These are phyloP conservation scores for Alaudala cheleensis DNA, from an alignment of 2,113 vertebrate species.

Conservation along the genomic window DNA sequence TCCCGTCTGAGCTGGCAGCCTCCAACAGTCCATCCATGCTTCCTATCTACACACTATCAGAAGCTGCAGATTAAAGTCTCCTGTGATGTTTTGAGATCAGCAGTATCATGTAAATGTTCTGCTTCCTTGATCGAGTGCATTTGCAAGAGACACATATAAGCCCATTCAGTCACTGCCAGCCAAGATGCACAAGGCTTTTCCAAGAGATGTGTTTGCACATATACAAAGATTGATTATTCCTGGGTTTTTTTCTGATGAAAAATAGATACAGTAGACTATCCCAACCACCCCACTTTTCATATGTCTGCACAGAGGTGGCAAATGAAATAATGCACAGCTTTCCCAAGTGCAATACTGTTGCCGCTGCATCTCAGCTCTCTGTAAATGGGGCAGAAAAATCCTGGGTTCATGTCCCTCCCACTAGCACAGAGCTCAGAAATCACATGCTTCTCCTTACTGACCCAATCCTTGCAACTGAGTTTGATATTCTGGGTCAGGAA, in stretches of 20 bases:
- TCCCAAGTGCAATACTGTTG: background rate
- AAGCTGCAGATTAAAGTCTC: background rate
- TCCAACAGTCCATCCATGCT: background rate
- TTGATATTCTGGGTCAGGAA: background rate
- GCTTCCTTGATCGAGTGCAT: background rate
- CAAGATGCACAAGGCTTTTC: rapidly evolving
- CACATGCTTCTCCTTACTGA: background rate
- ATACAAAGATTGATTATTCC: background rate
- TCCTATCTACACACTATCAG: background rate
- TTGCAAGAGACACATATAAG: rapidly evolving
- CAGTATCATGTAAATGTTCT: background rate
- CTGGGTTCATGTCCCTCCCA: background rate
- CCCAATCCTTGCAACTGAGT: background rate
- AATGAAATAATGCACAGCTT: background rate
- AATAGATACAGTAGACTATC: background rate
- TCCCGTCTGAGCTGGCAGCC: background rate
- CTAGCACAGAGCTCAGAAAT: background rate
- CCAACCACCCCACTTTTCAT: rapidly evolving
- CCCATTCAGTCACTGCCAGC: background rate
- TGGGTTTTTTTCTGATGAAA: background rate
- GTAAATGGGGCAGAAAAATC: constrained; percentile 31
- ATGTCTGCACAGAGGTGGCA: background rate
- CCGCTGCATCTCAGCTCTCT: background rate
- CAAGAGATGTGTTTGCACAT: background rate
- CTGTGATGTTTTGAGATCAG: background rate